These are phyloP conservation scores for Lota lota DNA, from an alignment of 2,113 vertebrate genomes.

Conservation along the genomic window DNA sequence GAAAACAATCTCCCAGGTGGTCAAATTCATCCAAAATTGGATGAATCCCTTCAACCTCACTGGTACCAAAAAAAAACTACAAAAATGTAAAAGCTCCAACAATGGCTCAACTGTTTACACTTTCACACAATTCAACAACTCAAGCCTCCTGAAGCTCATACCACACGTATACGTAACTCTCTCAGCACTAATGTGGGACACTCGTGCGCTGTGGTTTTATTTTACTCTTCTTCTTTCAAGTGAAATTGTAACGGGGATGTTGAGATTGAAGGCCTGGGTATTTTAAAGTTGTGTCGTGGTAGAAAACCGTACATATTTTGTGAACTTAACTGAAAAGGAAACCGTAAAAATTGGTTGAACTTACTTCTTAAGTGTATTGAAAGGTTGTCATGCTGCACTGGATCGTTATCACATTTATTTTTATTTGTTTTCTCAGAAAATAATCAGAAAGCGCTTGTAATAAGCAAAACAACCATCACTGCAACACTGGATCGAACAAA, in stretches of 20 bases:
- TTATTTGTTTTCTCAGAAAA: not conserved
- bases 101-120: not conserved
- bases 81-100: constrained; percentile 2
- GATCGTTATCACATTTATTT: not conserved
- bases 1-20: not conserved
- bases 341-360: not conserved
- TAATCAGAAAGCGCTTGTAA: not conserved
- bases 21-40: not conserved
- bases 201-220: constrained; percentile 12
- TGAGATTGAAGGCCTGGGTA: constrained; percentile 20
- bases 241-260: constrained; percentile 10
- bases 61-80: constrained; percentile 15
- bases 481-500: not conserved
- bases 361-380: not conserved
- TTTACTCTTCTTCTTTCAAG: not conserved
- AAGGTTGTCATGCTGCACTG: not conserved
- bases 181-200: constrained; percentile 1
- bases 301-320: constrained; percentile 7
- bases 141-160: constrained; percentile 24
- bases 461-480: not conserved
- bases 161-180: not conserved
- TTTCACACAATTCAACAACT: constrained; percentile 15
- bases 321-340: not conserved
- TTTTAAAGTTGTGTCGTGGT: constrained; percentile 10
- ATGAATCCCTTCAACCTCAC: constrained; percentile 11